These are phyloP conservation scores for Fragum fragum DNA, from an alignment of 2,888 invertebrate genomes.

Conservation along the genomic window DNA sequence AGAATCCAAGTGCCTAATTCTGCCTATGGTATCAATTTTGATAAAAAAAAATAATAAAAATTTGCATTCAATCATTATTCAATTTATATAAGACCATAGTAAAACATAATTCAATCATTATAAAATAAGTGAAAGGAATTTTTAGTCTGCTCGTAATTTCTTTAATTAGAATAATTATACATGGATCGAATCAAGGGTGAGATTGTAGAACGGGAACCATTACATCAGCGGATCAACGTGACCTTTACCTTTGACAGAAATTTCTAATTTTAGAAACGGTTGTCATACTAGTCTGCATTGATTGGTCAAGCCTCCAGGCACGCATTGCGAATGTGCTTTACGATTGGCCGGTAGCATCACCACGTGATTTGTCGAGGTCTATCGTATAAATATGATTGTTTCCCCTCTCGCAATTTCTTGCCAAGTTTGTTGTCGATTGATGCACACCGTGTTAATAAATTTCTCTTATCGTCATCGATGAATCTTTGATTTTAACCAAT, in stretches of 20 bases:
- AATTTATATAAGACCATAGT: no score
- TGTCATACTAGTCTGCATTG: constrained; percentile 41
- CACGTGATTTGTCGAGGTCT: constrained; percentile 58
- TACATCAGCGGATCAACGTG: not conserved
- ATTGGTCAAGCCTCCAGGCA: constrained; percentile 28
- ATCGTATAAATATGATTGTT: constrained; percentile 34
- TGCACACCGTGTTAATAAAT: constrained; percentile 37
- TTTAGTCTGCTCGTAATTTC: no score
- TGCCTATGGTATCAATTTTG: no score
- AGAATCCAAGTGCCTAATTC: no score
- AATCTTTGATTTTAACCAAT: no score
- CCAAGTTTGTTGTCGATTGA: constrained; percentile 49
- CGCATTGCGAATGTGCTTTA: constrained; percentile 17
- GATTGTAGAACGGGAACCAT: not conserved
- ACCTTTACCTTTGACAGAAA: constrained; percentile 2
- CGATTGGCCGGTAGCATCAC: constrained; percentile 54
- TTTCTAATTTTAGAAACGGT: constrained; percentile 26
- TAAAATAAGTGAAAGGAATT: no score
- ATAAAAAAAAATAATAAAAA: no score
- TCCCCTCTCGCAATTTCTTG: constrained; percentile 52
- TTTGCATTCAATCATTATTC: no score
- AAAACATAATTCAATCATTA: no score
- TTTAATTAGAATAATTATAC: no score
- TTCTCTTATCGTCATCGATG: not conserved
- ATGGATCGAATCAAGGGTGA: not conserved